These are phyloP conservation scores for Pollenia angustigena DNA, from an alignment of 2,888 invertebrate species.

Conservation along the genomic window DNA sequence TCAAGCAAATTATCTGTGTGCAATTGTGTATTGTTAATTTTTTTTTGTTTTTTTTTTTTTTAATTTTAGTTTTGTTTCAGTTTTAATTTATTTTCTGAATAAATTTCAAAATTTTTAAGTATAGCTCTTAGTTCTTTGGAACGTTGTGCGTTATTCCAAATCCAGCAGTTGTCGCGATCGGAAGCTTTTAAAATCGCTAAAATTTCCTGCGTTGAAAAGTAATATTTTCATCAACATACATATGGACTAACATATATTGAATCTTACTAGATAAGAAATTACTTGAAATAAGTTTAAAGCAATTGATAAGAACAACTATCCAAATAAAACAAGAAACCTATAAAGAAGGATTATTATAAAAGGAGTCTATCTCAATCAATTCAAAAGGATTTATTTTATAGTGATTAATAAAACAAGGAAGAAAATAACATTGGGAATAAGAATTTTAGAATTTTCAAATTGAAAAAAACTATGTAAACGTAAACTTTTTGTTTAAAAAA, in stretches of 20 bases:
- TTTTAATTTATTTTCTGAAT: conserved; percentile 68
- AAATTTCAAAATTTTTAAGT: conserved; percentile 74
- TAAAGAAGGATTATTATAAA: neutral
- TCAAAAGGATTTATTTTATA: neutral
- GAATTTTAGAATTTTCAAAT: neutral
- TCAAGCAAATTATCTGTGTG: conserved; percentile 62
- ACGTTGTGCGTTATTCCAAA: conserved; percentile 82
- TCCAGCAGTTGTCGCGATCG: conserved; percentile 84
- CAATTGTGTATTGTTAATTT: conserved; percentile 57
- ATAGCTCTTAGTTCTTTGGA: conserved; percentile 76
- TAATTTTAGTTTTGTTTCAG: conserved; percentile 54
- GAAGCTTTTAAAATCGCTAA: conserved; percentile 79
- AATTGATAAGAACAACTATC: neutral
- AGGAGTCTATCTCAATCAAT: neutral
- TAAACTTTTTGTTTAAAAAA: neutral
- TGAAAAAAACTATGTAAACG: neutral
- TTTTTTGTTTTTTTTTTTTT: conserved; percentile 39
- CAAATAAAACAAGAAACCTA: neutral
- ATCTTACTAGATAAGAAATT: neutral
- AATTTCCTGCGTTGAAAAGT: conserved; percentile 76
- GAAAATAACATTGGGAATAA: neutral
- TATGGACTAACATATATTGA: neutral
- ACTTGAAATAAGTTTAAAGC: neutral
- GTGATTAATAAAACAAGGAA: neutral
- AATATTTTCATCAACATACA: conserved; percentile 53